Evolutionary conservation across 2,888 invertebrate genomes (phyloP).

Genomic region (Aelia acuminata): DNA sequence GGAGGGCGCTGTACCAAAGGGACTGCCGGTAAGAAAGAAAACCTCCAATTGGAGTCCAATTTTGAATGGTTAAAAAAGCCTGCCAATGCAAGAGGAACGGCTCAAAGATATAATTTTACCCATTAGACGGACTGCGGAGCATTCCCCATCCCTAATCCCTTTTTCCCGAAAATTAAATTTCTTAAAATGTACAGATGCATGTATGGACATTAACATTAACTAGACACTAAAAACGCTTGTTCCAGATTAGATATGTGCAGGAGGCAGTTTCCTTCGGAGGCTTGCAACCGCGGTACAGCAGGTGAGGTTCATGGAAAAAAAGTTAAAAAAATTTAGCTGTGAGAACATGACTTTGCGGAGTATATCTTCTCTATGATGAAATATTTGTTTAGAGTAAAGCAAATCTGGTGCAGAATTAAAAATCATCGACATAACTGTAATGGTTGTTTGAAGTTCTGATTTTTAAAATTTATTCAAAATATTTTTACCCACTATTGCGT

Average conservation of each 20-base stretch:
- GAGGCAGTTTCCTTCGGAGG: slow-evolving; percentile 92
- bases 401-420: background rate
- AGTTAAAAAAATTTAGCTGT: background rate
- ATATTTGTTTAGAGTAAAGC: background rate
- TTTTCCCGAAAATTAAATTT: slow-evolving; percentile 8
- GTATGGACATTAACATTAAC: slow-evolving; percentile 46
- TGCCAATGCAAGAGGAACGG: background rate
- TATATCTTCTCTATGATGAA: background rate
- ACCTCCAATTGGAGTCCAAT: background rate
- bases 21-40: slow-evolving; percentile 93
- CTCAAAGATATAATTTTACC: background rate
- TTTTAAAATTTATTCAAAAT: background rate
- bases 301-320: slow-evolving; percentile 76
- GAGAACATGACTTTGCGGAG: slow-evolving; percentile 28
- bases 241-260: slow-evolving; percentile 99
- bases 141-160: background rate
- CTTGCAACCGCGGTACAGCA: slow-evolving; percentile 98
- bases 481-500: background rate
- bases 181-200: slow-evolving; percentile 43
- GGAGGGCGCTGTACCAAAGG: slow-evolving; percentile 98
- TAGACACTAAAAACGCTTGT: slow-evolving; percentile 67
- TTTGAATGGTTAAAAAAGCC: background rate
- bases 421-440: background rate
- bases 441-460: background rate
- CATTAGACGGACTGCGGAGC: slow-evolving; percentile 13